Base-by-base conservation (phyloP, 2,113 vertebrate genomes). In the Triplophysa rosa region DNA sequence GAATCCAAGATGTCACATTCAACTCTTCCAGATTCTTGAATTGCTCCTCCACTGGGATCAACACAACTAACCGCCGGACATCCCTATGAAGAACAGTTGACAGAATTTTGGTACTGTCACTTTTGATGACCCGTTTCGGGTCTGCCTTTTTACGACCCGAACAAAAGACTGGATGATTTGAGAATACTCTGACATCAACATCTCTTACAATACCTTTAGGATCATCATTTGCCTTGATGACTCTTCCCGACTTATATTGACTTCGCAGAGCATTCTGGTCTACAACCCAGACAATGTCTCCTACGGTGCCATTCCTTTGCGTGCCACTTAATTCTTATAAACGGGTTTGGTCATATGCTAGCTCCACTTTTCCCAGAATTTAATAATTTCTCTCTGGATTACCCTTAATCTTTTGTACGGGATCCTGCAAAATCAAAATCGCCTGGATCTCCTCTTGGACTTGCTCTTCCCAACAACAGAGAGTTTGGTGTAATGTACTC, bases 311-410 rank as follows among this genome's bases (percentile, higher is more conserved):
- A 45, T 45, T 45, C 11, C 42, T 45, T 45, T 45, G 7, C 26
- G 4, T 1, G 23, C 24, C n/a, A n/a, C n/a, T n/a, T n/a, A n/a
- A n/a, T n/a, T n/a, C 24, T 2, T 2, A 63, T 14, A 16, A 33
- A 63, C 2, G 8, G 14, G 13, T 63, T n/a, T n/a, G n/a, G n/a
- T n/a, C n/a, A n/a, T n/a, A n/a, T n/a, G n/a, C n/a, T n/a, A n/a
- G 24, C 83, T 62, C 80, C 80, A 84, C 40, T 59, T 42, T 17
- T 56, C 78, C 78, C 80, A 76, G 16, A 82, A 84, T 65, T 26
- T 75, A 14, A 40, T 21, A 7, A 79, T 63, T 23, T 72, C 78
- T 24, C 9, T 4, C 12, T 84, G 82, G n/a, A 84, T 84, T 2
- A 40, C 58, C 33, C 61, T 29, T 1, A 77, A 24, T 68, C 71